These are phyloP conservation scores for Nyctibius bracteatus DNA, from an alignment of 2,113 vertebrate species.

Conservation along the genomic window DNA sequence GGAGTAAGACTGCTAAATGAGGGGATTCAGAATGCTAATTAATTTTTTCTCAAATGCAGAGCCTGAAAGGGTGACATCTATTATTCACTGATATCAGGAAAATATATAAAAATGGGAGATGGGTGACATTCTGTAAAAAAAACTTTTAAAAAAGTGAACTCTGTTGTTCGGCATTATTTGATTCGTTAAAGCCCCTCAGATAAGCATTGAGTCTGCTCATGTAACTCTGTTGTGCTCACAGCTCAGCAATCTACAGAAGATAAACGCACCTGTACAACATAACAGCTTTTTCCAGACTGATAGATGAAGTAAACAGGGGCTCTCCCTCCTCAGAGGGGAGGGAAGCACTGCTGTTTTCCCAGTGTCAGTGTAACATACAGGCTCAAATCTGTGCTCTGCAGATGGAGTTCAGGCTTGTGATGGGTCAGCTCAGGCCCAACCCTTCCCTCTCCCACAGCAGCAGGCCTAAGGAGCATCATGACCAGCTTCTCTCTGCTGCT, in stretches of 20 bases:
- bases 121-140: not conserved
- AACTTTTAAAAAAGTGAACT: not conserved
- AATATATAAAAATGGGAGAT: not conserved
- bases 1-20: not conserved
- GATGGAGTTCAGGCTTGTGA: not conserved
- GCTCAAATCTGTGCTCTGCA: not conserved
- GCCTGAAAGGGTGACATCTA: not conserved
- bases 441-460: not conserved
- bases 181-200: not conserved
- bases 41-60: not conserved
- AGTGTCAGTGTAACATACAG: not conserved
- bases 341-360: not conserved
- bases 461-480: not conserved
- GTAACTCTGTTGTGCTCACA: not conserved
- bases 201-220: not conserved
- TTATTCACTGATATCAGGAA: not conserved
- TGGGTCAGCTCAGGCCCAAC: not conserved
- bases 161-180: not conserved
- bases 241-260: not conserved
- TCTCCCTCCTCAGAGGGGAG: not conserved
- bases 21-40: constrained; percentile 1
- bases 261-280: not conserved
- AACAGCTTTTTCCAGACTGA: not conserved
- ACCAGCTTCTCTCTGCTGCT: not conserved
- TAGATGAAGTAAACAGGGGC: not conserved